Evolutionary conservation across 2,113 vertebrate species (phyloP), one percentile per base, ranked within the genome.

Genomic region (Xiphophorus maculatus): DNA sequence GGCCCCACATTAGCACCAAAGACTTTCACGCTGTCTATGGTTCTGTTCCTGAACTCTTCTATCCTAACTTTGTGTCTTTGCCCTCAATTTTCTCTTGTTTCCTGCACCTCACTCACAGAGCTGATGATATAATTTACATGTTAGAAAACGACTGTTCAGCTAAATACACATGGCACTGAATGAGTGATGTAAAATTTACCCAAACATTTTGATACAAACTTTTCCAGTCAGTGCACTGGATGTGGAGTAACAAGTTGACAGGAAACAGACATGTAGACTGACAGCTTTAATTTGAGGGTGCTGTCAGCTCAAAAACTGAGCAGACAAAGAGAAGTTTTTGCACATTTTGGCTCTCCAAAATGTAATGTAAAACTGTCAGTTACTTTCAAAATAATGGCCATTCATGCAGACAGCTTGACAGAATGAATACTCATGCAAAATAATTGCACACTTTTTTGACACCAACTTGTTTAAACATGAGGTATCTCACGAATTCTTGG

Each of bases 1-100:
- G 86, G 86, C 88, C 91, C 85, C 84, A 87, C 88, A 89, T 90
- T 93, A 94, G 87, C 87, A 85, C 89, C 90, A 71, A 87, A 87
- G 89, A 93, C 91, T 93, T 90, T 87, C 79, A 82, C n/a, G 81
- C 88, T 86, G 89, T 90, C 89, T 86, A 4, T 71, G 79, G 63
- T 75, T 75, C 80, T 86, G 81, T 80, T 89, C 71, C 77, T 69
- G 67, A 78, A 71, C 80, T 83, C 66, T 75, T 72, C 85, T 63
- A 82, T 58, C 63, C 67, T 73, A 74, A 82, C 73, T 74, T 35
- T 80, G 88, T 81, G 78, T 83, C 74, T 84, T 63, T 64, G 60
- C 63, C 70, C 80, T 81, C 83, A 80, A 60, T 86, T 71, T 63
- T 61, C 25, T 54, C 60, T 68, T 63, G 19, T 76, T 77, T 67